These are phyloP conservation scores for Champsocephalus gunnari DNA, from an alignment of 2,797 vertebrate species.

Conservation along the genomic window DNA sequence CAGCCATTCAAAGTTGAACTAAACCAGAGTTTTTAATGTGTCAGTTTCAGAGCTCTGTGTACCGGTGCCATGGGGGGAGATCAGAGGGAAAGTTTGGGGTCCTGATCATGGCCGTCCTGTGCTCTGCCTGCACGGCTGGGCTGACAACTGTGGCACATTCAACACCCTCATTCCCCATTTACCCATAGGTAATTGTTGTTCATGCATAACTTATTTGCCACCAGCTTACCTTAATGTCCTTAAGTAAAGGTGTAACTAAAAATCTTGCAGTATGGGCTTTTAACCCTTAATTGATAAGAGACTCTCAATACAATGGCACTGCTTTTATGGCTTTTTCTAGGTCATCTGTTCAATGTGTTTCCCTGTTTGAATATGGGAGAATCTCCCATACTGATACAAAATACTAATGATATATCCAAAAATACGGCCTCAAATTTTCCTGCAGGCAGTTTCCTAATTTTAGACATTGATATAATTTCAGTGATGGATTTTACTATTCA, in stretches of 20 bases:
- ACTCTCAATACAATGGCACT: no score
- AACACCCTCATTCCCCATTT: conserved; percentile 85
- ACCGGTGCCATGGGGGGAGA: conserved; percentile 84
- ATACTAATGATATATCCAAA: no score
- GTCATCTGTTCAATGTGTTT: no score
- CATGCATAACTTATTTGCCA: neutral
- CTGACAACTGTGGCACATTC: conserved; percentile 87
- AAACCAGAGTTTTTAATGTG: neutral
- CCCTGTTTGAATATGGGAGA: no score
- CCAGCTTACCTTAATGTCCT: neutral
- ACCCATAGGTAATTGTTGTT: conserved; percentile 75
- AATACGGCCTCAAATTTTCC: no score
- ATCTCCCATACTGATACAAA: no score
- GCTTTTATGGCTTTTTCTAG: neutral
- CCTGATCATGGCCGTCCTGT: conserved; percentile 80
- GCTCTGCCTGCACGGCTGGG: conserved; percentile 88
- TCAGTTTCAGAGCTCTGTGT: conserved; percentile 83
- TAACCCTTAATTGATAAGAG: neutral
- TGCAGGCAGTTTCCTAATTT: no score
- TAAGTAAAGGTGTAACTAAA: neutral
- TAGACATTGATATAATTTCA: no score
- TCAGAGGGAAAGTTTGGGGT: conserved; percentile 85
- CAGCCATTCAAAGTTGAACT: neutral
- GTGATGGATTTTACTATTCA: no score
- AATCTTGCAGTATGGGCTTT: neutral